Base-by-base conservation (phyloP, 2,797 vertebrate species). In the Eutrigla gurnardus region DNA sequence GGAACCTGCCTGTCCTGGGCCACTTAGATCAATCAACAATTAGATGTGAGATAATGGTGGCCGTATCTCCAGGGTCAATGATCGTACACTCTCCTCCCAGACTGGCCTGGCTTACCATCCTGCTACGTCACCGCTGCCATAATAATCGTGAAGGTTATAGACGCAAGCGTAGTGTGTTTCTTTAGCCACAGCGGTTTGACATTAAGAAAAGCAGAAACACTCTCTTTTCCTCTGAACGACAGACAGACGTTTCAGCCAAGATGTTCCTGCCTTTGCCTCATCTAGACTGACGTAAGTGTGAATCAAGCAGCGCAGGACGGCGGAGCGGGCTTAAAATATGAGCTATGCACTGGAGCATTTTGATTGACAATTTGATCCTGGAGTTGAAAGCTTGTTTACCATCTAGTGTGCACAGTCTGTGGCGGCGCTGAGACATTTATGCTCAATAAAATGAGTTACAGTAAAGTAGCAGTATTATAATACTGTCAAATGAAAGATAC, bases 11-110 rank as follows among this genome's bases (percentile, higher is more conserved):
- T 76, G 77, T 83, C 86, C 65, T 57, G 74, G 80, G 83, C 82
- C 87, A 86, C 86, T 86, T 65, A 90, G 86, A 91, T 92, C 92
- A 92, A 89, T 93, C 93, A 92, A 87, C 92, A 93, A 91, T 93
- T 90, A 91, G 79, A 90, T 86, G 81, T 88, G 91, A 93, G 88
- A 92, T 91, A 92, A 92, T 87, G 70, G 77, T 61, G 73, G 70
- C 82, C 52, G 67, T 78, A 90, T 92, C 90, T 91, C 77, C 75
- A 84, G 89, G 82, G 87, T 88, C 90, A 92, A 14, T 75, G 86
- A 87, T 91, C 84, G 73, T 69, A 76, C 67, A 73, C 80, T 83
- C 69, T 85, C 77, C 73, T 78, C 58, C 65, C 65, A 66, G 55
- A 50, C 11, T 58, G 8, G 82, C 58, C 78, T 61, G 40, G 49